Evolutionary conservation across 2,888 invertebrate genomes (phyloP), one percentile per base, ranked within the genome.

Genomic region (Campoplex nolae): DNA sequence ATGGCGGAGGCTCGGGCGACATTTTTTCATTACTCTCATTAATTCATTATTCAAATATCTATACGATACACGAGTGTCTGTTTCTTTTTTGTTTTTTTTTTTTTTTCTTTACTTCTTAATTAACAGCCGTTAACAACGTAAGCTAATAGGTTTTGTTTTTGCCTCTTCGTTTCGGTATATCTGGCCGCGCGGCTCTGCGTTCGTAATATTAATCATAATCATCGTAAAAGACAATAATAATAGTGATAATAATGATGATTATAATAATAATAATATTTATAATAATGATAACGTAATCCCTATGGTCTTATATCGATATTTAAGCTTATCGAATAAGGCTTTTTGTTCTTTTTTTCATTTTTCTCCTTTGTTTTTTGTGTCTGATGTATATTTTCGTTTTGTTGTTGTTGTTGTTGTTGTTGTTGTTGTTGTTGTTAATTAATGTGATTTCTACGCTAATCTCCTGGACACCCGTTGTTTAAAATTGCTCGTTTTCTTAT

Each of bases 51-150:
- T 85, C 81, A 75, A 88, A 89, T 67, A 87, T 85, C 86, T 88
- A 87, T 81, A 86, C 82, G 86, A 76, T 89, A 89, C 85, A 89
- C 85, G 77, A 71, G 80, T 79, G 71, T 76, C 62, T 45, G 51
- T 51, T 73, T 16, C 38, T 3, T 38, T 83, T 23, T 23, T 23
- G 0, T 23, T 23, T 23, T 23, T 23, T 0, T 23, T 23, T 0
- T 84, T 78, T 70, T 48, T 79, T 62, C 62, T 79, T 86, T 70
- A 83, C 68, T 80, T 65, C 73, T 91, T 91, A 92, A 91, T 91
- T 89, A 91, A 91, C 92, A 90, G 91, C 86, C 89, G 89, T 91
- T 67, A 92, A 92, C 91, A 92, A 92, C 68, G 84, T 92, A 90
- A 91, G 91, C 92, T 92, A 92, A 91, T 91, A 90, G 90, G 90